phyloP scores from a whole-genome alignment of 2,797 vertebrate species.

The Melanotaenia parkinsoni region DNA sequence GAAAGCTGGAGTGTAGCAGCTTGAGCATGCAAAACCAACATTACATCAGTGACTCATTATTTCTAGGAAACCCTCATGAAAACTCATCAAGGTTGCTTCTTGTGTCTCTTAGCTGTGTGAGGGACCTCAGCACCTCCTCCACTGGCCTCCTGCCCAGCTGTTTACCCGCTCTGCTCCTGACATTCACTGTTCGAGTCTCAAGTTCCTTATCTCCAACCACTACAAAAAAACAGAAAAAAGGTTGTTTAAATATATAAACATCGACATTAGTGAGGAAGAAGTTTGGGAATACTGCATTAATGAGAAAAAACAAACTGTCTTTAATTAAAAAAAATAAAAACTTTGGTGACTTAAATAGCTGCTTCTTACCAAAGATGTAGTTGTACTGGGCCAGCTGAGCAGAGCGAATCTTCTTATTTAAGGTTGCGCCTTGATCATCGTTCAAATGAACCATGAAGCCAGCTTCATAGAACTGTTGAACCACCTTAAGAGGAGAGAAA shows the following conservation, averaged over 20 bases:
- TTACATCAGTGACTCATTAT: slow-evolving; percentile 35
- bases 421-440: slow-evolving; percentile 80
- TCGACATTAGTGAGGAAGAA: slow-evolving; percentile 2
- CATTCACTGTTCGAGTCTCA: slow-evolving; percentile 80
- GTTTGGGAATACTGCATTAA: not conserved
- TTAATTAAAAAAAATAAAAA: too few relatives aligned
- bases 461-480: slow-evolving; percentile 75
- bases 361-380: slow-evolving; percentile 90
- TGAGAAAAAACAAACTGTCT: too few relatives aligned
- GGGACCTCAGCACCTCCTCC: slow-evolving; percentile 74
- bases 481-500: slow-evolving; percentile 81
- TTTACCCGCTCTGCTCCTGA: slow-evolving; percentile 84
- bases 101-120: slow-evolving; percentile 78
- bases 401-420: slow-evolving; percentile 89
- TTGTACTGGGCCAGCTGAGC: slow-evolving; percentile 93
- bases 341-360: not conserved
- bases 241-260: slow-evolving; percentile 11
- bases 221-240: slow-evolving; percentile 52
- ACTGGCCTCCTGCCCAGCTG: slow-evolving; percentile 82
- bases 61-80: slow-evolving; percentile 61
- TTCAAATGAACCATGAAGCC: slow-evolving; percentile 87
- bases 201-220: slow-evolving; percentile 89
- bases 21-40: slow-evolving; percentile 33
- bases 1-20: slow-evolving; percentile 23
- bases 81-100: slow-evolving; percentile 84